Evolutionary conservation across 1,140 invertebrate species (phyloP), one percentile per base, ranked within the genome.

Genomic region (Agrilus planipennis): DNA sequence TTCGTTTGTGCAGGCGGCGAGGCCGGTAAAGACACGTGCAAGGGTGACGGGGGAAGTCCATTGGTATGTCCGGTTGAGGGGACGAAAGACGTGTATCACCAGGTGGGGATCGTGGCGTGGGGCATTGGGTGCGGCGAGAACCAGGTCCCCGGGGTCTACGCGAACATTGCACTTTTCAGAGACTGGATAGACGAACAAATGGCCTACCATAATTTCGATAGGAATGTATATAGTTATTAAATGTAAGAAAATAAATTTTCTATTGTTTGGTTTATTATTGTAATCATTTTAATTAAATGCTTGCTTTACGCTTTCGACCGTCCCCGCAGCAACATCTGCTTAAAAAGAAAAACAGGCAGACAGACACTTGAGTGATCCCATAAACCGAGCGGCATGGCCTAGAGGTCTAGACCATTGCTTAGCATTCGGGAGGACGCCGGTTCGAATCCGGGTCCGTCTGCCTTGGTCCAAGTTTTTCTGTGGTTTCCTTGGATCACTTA

Each of bases 1-100:
- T 85, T 87, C 56, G 69, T 84, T 41, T 88, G 84, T 54, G 84
- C 84, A 0, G 81, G 81, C 2, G 82, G 82, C 0, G 70, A 73
- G 50, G 52, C 60, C 22, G 75, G 69, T 11, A 67, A 69, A 50
- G 79, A 81, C 52, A 75, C 77, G 0, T 82, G 79, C 56, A 77
- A 75, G 53, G 77, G 75, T 39, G 69, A 71, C 48, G 66, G 67
- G 9, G 68, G 67, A 4, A 56, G 71, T 46, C 73, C 73, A n/a
- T 47, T 78, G 34, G 70, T 72, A 4, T 75, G 72, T 43, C 66
- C 64, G 38, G 46, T 62, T 50, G 46, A 50, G 29, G 53, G 51
- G 5, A 7, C 46, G 16, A 42, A 59, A 20, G 46, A 50, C 6
- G 44, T 52, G 6, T 71, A 64, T 48, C 52, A 60, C 14, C 70